phyloP scores from a whole-genome alignment of 2,113 vertebrate species.

The Eubucco bourcierii region DNA sequence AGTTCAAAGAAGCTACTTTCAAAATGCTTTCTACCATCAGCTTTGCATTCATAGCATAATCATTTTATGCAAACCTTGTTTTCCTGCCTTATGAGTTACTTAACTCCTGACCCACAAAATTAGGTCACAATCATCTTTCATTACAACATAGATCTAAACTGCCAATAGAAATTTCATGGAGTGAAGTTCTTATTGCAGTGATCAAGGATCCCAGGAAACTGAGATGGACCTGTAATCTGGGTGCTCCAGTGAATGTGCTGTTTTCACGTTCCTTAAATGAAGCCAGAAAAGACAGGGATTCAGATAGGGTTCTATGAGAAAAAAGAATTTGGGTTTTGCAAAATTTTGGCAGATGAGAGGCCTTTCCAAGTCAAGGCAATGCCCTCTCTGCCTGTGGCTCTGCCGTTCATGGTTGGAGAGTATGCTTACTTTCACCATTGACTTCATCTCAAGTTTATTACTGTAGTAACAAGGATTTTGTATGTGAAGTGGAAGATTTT shows the following conservation, averaged over 20 bases:
- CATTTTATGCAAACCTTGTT: constrained; percentile 65
- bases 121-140: constrained; percentile 65
- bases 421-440: constrained; percentile 13
- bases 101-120: constrained; percentile 64
- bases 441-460: constrained; percentile 30
- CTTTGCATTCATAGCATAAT: constrained; percentile 58
- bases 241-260: not conserved
- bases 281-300: not conserved
- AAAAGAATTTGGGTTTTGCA: not conserved
- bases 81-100: constrained; percentile 63
- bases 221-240: not conserved
- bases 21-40: constrained; percentile 37
- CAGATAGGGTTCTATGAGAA: not conserved
- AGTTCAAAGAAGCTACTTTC: constrained; percentile 35
- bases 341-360: not conserved
- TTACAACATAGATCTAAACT: constrained; percentile 67
- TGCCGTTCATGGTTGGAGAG: not conserved
- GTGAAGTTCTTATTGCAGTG: not conserved
- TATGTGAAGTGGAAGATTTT: constrained; percentile 1
- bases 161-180: constrained; percentile 58
- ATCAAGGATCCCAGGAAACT: constrained; percentile 8
- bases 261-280: not conserved
- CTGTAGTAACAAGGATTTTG: constrained; percentile 26
- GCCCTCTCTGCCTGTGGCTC: not conserved
- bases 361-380: not conserved